Evolutionary conservation across 2,113 vertebrate genomes (phyloP), one percentile per base, ranked within the genome.

Genomic region (Tautogolabrus adspersus): DNA sequence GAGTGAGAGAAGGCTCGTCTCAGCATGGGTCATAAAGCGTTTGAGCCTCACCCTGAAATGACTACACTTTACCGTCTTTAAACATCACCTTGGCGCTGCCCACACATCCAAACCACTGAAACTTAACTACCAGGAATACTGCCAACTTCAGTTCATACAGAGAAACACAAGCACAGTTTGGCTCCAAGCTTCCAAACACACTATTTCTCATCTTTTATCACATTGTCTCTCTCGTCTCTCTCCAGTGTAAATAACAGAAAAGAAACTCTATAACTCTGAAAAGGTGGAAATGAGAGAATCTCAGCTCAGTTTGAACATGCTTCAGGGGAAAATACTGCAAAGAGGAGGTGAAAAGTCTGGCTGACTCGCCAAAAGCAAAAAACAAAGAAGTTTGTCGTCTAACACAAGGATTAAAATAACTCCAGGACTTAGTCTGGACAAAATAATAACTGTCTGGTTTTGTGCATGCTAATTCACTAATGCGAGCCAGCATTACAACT

Each of bases 31-130:
- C 66, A 72, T 54, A 77, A 52, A 57, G 61, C 2, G 18, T 70
- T 66, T 38, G 52, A 56, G 66, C 77, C 82, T 85, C 79, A 60
- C 68, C 72, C 65, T 81, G 64, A 85, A 89, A 85, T 70, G 47
- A 75, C 64, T 26, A 23, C 46, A 49, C 23, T 67, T 71, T 12
- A 18, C 49, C 11, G 1, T 65, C 72, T 73, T 71, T 83, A 85
- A 87, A 66, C 69, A 70, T 77, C 71, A 81, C 74, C 71, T 67
- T 22, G 23, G 67, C 38, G 59, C 65, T 38, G 10, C 68, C 72
- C 77, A 75, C 75, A 60, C 54, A 59, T 8, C 49, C 49, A 74
- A 54, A 69, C 38, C 72, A 15, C 69, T 13, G 59, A 15, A 46
- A 16, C 22, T 13, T 8, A 21, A 73, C 37, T 30, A 34, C 21